Conservation (phyloP, 2,797 vertebrate genomes). For the Somateria mollissima region DNA sequence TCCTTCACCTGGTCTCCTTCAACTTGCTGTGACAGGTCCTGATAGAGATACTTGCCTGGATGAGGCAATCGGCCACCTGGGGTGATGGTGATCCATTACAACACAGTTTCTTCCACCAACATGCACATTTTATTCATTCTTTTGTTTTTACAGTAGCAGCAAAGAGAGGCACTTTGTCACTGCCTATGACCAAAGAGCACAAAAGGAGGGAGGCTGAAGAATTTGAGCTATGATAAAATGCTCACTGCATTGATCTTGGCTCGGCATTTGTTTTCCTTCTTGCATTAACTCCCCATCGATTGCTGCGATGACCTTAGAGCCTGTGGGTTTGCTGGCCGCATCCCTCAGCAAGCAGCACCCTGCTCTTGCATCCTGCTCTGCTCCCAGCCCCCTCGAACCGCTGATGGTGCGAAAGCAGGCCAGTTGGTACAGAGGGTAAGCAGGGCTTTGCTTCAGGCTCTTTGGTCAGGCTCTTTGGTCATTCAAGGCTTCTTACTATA, state of each 20-base stretch:
- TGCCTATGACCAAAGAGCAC: background rate
- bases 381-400: background rate
- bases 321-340: conserved; percentile 36
- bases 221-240: conserved; percentile 64
- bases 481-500: background rate
- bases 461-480: accelerated
- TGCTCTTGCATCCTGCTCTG: background rate
- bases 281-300: conserved; percentile 74
- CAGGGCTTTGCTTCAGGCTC: background rate
- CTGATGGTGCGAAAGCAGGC: background rate
- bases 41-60: background rate
- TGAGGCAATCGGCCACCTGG: background rate
- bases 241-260: conserved; percentile 69
- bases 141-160: conserved; percentile 26
- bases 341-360: background rate
- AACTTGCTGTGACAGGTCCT: background rate
- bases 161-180: conserved; percentile 28
- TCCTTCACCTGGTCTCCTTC: background rate
- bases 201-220: conserved; percentile 42
- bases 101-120: background rate
- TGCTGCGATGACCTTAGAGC: conserved; percentile 64
- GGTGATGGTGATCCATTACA: background rate
- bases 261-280: conserved; percentile 74
- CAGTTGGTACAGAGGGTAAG: accelerated
- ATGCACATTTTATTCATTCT: background rate